Evolutionary conservation across 2,888 invertebrate genomes (phyloP).

Genomic region (Mimas tiliae): DNA sequence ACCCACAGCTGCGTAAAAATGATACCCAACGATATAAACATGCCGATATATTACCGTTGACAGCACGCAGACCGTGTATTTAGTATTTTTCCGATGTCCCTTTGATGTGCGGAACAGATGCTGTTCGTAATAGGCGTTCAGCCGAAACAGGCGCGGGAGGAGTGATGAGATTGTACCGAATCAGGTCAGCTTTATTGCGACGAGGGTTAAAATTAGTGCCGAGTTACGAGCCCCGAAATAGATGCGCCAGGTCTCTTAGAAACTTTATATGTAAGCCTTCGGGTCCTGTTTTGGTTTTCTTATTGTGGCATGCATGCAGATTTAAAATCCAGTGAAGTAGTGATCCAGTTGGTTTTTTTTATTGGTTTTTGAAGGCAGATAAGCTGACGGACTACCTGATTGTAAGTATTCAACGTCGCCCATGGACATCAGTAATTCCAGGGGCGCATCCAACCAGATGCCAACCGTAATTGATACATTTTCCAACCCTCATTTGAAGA

Average conservation of each 20-base stretch:
- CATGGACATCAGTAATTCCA: too few relatives aligned
- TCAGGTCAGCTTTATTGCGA: conserved; percentile 32
- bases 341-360: not conserved
- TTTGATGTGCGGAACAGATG: conserved; percentile 49
- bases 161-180: conserved; percentile 31
- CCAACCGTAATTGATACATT: too few relatives aligned
- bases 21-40: not conserved
- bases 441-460: too few relatives aligned
- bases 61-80: conserved; percentile 12
- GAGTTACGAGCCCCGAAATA: conserved; percentile 31
- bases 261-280: conserved; percentile 11
- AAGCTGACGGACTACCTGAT: too few relatives aligned
- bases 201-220: conserved; percentile 30
- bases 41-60: not conserved
- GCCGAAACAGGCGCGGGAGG: conserved; percentile 29
- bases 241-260: conserved; percentile 26
- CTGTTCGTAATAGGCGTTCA: conserved; percentile 35
- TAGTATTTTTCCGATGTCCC: conserved; percentile 37
- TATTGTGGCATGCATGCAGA: not conserved
- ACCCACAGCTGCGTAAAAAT: not conserved
- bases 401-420: too few relatives aligned
- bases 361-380: not conserved
- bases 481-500: too few relatives aligned
- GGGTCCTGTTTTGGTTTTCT: not conserved
- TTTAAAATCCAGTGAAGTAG: not conserved